phyloP scores from a whole-genome alignment of 2,113 vertebrate species.

The Ancistrus triradiatus region DNA sequence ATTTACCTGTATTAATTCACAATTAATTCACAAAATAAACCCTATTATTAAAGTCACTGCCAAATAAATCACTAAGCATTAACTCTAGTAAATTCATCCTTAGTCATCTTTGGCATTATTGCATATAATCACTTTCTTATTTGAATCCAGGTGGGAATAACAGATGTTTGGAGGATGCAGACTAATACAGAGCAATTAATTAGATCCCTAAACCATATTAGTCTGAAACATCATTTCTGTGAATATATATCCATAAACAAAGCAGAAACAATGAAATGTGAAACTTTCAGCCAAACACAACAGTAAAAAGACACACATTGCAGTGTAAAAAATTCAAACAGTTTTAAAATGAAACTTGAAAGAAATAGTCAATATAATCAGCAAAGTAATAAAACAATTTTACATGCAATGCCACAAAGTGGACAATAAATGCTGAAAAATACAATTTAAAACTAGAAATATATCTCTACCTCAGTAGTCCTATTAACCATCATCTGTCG shows the following conservation, averaged over 20 bases:
- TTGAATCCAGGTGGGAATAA: too few species aligned
- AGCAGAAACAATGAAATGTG: not conserved
- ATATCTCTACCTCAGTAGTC: conserved; percentile 92
- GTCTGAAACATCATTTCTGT: too few species aligned
- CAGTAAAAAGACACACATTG: conserved; percentile 1
- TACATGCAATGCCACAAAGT: conserved; percentile 12
- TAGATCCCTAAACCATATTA: too few species aligned
- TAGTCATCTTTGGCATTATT: too few species aligned
- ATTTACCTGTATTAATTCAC: too few species aligned
- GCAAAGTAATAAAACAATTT: not conserved
- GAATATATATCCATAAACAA: conserved; percentile 5
- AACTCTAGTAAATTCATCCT: too few species aligned
- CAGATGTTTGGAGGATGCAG: too few species aligned
- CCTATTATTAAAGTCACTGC: too few species aligned
- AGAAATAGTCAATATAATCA: not conserved
- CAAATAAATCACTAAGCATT: too few species aligned
- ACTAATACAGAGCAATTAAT: too few species aligned
- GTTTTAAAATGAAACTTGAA: not conserved
- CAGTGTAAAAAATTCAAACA: not conserved
- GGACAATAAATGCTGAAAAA: conserved; percentile 22
- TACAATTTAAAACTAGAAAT: conserved; percentile 36
- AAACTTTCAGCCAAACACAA: not conserved
- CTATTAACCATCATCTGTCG: conserved; percentile 99
- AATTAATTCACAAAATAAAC: too few species aligned
- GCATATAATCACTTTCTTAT: too few species aligned